Base-by-base conservation (phyloP, 2,888 invertebrate species). In the Ophion ventricosus region DNA sequence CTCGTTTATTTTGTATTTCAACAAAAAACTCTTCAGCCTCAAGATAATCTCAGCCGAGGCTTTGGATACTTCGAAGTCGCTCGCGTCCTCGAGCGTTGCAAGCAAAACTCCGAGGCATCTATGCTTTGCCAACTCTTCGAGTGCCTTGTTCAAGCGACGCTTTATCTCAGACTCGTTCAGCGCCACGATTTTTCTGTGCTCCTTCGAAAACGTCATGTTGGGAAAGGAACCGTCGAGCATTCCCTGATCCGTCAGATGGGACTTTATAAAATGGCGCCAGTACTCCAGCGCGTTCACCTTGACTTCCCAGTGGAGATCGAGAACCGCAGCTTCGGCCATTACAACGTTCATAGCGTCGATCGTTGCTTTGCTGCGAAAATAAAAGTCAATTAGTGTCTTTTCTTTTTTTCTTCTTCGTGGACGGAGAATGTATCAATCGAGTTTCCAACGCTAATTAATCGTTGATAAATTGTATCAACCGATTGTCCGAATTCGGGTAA, bases 261-360 rank as follows among this genome's bases (percentile, higher is more conserved):
- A 94, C 29, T 95, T 94, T 64, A 97, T 96, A 26, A 96, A 96
- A 14, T 95, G 93, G 77, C 95, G 94, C 97, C 97, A 97, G 90
- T 96, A 97, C 80, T 94, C 94, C 0, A 97, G 91, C 0, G 97
- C 96, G 78, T 95, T 95, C 0, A 96, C 93, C 92, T 97, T 97
- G 0, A 97, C 97, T 91, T 97, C 97, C 97, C 97, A 97, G 90
- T 97, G 96, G 80, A 97, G 95, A 91, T 97, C 97, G 11, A 95
- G 94, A 0, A 96, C 94, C 0, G 96, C 95, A 0, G 96, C 95
- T 17, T 95, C 94, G 0, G 95, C 94, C 95, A 97, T 96, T 4
- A 96, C 95, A 40, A 95, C 94, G 88, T 95, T 96, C 4, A 97
- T 93, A 0, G 93, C 92, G 54, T 94, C 94, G 85, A 95, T 94